Evolutionary conservation across 2,888 invertebrate species (phyloP).

Genomic region (Amaurobius ferox): DNA sequence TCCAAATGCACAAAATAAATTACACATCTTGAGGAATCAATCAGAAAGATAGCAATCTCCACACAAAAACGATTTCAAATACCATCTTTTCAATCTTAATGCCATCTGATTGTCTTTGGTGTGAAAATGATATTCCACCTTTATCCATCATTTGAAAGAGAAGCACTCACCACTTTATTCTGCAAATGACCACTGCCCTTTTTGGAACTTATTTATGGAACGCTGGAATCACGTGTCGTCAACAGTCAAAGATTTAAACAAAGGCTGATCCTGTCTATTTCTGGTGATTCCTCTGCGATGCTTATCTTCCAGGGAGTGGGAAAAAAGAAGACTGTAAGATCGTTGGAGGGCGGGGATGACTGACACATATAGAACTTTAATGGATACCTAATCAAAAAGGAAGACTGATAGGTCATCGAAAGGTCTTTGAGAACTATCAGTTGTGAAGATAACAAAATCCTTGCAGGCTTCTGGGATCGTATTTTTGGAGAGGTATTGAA

Average conservation of each 20-base stretch:
- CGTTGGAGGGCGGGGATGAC: slow-evolving; percentile 29
- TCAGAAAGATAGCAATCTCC: neutral
- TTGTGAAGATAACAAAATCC: neutral
- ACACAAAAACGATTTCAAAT: neutral
- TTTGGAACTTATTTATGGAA: slow-evolving; percentile 33
- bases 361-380: slow-evolving; percentile 62
- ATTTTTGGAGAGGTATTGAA: neutral
- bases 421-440: slow-evolving; percentile 23
- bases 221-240: slow-evolving; percentile 18
- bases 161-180: slow-evolving; percentile 1
- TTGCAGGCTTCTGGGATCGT: neutral
- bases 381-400: slow-evolving; percentile 48
- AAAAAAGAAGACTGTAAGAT: slow-evolving; percentile 23
- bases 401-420: slow-evolving; percentile 26
- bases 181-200: neutral
- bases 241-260: slow-evolving; percentile 28
- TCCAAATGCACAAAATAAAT: too few relatives aligned
- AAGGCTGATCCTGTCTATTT: slow-evolving; percentile 33
- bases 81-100: too few relatives aligned
- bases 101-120: too few relatives aligned
- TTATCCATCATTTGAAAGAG: slow-evolving; percentile 12
- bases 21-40: too few relatives aligned
- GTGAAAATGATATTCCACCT: too few relatives aligned
- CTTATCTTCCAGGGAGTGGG: slow-evolving; percentile 22
- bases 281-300: neutral